phyloP scores from a whole-genome alignment of 2,888 invertebrate species.

The Eristalis intricaria region DNA sequence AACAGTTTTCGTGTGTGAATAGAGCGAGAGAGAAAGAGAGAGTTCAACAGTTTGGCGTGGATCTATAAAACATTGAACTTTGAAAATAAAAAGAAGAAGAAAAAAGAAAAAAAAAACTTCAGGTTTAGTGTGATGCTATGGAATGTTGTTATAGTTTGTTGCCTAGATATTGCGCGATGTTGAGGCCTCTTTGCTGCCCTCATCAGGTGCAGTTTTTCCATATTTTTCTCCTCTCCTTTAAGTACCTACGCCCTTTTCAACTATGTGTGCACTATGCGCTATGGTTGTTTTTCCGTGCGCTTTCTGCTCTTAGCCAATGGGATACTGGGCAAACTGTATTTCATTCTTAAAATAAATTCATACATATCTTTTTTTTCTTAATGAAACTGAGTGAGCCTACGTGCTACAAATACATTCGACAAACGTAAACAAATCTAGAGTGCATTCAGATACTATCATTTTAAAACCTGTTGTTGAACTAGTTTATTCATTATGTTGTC shows the following conservation, averaged over 20 bases:
- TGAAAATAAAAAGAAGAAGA: constrained; percentile 16
- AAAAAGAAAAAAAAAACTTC: neutral
- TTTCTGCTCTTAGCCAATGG: neutral
- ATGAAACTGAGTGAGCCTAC: constrained; percentile 30
- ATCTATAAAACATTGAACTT: constrained; percentile 63
- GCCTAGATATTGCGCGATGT: constrained; percentile 19
- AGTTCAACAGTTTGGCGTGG: constrained; percentile 73
- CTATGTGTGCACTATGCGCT: constrained; percentile 47
- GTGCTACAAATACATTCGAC: constrained; percentile 61
- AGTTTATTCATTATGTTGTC: constrained; percentile 1
- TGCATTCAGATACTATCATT: constrained; percentile 38
- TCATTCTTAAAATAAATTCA: constrained; percentile 61
- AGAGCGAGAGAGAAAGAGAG: constrained; percentile 35
- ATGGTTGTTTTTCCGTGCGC: constrained; percentile 5
- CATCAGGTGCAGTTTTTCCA: constrained; percentile 10
- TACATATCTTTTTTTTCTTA: constrained; percentile 9
- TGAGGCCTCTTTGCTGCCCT: neutral
- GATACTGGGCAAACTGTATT: constrained; percentile 20
- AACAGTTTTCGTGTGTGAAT: constrained; percentile 63
- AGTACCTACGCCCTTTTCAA: constrained; percentile 70
- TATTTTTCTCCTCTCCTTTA: neutral
- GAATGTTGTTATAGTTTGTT: constrained; percentile 45
- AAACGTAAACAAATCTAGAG: constrained; percentile 65
- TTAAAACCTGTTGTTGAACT: constrained; percentile 59
- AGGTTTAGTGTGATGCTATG: constrained; percentile 35